Conservation (phyloP, 1,140 invertebrate genomes). For the Neodiprion virginianus region DNA sequence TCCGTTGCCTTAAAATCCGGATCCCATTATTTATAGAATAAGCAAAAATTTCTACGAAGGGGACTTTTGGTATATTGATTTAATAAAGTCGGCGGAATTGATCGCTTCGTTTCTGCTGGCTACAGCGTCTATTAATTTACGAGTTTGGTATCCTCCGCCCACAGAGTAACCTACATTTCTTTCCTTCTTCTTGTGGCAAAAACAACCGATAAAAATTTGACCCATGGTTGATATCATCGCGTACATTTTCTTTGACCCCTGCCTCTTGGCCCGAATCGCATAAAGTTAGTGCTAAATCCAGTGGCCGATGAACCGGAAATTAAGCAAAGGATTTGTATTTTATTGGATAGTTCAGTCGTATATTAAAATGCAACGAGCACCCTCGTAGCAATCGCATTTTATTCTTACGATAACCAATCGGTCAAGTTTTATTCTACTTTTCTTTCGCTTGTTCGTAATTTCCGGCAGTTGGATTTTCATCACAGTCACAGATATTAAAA, state of each 20-base stretch:
- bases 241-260: not conserved
- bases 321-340: too few relatives aligned
- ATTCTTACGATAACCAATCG: too few relatives aligned
- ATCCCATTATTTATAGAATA: not conserved
- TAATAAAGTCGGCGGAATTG: not conserved
- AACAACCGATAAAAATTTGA: not conserved
- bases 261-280: not conserved
- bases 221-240: not conserved
- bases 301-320: not conserved
- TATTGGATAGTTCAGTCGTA: too few relatives aligned
- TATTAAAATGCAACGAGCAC: too few relatives aligned
- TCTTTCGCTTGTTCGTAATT: too few relatives aligned
- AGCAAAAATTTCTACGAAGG: not conserved
- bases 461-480: too few relatives aligned
- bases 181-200: too few relatives aligned
- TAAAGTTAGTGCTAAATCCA: not conserved
- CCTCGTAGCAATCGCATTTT: too few relatives aligned
- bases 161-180: too few relatives aligned
- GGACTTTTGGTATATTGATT: not conserved
- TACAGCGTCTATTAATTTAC: conserved; percentile 5
- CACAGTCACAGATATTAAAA: too few relatives aligned
- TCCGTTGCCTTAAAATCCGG: too few relatives aligned
- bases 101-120: not conserved
- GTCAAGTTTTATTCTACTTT: too few relatives aligned
- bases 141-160: not conserved